These are phyloP conservation scores for Calliphora vicina DNA, from an alignment of 1,140 invertebrate genomes.

Conservation along the genomic window DNA sequence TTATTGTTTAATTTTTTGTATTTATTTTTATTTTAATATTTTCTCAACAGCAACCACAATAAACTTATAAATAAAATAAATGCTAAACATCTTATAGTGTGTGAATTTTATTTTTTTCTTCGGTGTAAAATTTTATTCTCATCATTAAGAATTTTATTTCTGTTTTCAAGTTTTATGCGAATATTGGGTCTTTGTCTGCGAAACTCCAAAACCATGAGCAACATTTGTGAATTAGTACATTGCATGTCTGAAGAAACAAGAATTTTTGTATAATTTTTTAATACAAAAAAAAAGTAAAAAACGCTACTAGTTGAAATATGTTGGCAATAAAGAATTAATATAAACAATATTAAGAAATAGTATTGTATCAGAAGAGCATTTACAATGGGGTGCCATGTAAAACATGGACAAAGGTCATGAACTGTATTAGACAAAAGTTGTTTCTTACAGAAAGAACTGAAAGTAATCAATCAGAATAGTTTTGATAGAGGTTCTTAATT, in stretches of 20 bases:
- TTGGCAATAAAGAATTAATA: no score
- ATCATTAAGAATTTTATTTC: constrained; percentile 22
- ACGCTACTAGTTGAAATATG: no score
- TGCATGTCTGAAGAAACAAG: constrained; percentile 14
- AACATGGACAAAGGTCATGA: no score
- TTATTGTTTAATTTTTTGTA: not conserved
- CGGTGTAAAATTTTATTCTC: not conserved
- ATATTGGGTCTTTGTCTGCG: not conserved
- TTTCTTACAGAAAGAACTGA: no score
- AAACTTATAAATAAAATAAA: not conserved
- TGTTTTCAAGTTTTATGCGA: no score
- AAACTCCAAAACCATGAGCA: not conserved
- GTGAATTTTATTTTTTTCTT: not conserved
- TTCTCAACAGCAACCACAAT: not conserved
- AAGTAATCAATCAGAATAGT: no score
- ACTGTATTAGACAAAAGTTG: no score
- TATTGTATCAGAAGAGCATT: not conserved
- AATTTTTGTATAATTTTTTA: not conserved
- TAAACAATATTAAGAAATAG: not conserved
- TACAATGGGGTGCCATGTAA: not conserved
- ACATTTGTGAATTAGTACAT: constrained; percentile 9
- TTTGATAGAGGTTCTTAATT: no score
- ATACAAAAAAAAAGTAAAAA: no score
- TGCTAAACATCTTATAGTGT: not conserved
- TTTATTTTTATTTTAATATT: not conserved